These are phyloP conservation scores for Corvus cornix DNA, from an alignment of 2,113 vertebrate genomes.

Conservation along the genomic window DNA sequence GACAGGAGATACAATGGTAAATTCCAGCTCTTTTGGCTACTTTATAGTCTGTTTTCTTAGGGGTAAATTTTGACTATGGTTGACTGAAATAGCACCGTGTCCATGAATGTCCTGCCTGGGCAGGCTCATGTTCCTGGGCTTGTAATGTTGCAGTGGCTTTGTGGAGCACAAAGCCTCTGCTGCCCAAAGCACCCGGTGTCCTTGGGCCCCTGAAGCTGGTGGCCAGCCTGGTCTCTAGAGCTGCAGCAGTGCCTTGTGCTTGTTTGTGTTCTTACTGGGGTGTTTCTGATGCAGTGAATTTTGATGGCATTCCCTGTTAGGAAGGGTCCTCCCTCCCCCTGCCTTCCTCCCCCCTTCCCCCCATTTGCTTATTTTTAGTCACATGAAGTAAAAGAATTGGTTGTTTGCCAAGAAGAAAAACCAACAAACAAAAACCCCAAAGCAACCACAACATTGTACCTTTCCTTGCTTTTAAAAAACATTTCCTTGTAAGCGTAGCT, in stretches of 20 bases:
- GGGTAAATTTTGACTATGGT: not conserved
- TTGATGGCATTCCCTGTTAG: not conserved
- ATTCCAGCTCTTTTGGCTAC: not conserved
- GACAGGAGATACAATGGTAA: not conserved
- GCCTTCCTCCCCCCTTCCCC: accelerated
- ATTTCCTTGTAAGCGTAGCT: not conserved
- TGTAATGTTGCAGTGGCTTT: not conserved
- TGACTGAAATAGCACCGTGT: not conserved
- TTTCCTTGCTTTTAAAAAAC: not conserved
- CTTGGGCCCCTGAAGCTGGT: not conserved
- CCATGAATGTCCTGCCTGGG: accelerated
- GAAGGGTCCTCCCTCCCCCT: not conserved
- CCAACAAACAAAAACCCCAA: not conserved
- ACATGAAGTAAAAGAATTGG: constrained; percentile 7
- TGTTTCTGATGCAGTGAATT: not conserved
- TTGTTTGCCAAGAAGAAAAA: not conserved
- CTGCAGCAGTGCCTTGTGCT: not conserved
- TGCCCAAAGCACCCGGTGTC: not conserved
- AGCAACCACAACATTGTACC: not conserved
- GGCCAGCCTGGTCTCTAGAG: not conserved
- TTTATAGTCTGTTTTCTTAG: not conserved
- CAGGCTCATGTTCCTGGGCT: accelerated
- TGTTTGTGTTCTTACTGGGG: not conserved
- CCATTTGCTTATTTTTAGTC: constrained; percentile 17
- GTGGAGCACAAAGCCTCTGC: not conserved